Conservation (phyloP, 2,888 invertebrate genomes). For the Platerodrilus igneus region DNA sequence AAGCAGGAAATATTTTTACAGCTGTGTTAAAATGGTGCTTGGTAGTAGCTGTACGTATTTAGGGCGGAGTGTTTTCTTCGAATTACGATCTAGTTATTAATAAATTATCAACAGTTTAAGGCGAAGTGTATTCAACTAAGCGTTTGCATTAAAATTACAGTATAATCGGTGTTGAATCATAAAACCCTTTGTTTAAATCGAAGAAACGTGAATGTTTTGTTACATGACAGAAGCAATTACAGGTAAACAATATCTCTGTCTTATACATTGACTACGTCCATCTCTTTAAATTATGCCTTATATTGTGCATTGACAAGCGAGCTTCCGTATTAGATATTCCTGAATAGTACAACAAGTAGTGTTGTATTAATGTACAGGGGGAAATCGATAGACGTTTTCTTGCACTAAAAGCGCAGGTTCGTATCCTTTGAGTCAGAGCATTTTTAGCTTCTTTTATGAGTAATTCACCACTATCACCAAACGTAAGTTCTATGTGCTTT, state of each 20-base stretch:
- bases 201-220: constrained; percentile 24
- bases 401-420: constrained; percentile 40
- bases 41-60: constrained; percentile 46
- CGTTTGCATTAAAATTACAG: no score
- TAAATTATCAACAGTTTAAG: constrained; percentile 26
- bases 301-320: no score
- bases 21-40: constrained; percentile 47
- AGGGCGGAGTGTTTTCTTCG: constrained; percentile 46
- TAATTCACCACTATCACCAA: no score
- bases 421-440: no score
- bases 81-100: constrained; percentile 35
- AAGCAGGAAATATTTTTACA: constrained; percentile 24
- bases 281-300: no score
- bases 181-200: no score
- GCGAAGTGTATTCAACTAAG: constrained; percentile 14
- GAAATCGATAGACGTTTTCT: constrained; percentile 38
- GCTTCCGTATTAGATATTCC: no score
- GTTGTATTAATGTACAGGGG: constrained; percentile 31
- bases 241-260: constrained; percentile 49
- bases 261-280: no score
- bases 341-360: constrained; percentile 18
- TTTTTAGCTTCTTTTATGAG: no score
- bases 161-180: no score
- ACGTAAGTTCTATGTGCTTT: no score
- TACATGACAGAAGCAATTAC: constrained; percentile 39